Evolutionary conservation across 2,113 vertebrate species (phyloP), one percentile per base, ranked within the genome.

Genomic region (Thamnaconus septentrionalis): DNA sequence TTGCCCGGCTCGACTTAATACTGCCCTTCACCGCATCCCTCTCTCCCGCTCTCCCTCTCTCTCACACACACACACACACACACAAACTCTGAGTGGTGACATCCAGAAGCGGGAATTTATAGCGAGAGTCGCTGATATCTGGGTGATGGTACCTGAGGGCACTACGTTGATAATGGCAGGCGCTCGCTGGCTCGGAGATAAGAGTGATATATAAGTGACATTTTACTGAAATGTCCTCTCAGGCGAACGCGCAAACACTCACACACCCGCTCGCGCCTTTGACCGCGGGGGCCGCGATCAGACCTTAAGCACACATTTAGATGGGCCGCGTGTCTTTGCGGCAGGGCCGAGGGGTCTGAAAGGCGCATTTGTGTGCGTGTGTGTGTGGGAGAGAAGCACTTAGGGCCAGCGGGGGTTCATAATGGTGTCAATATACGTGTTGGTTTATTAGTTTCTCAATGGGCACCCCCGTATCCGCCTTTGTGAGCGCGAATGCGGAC

Each of bases 201-300:
- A 75, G 73, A 75, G 76, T 85, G 85, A 86, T 86, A 85, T 89
- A 87, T 72, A 82, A 80, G 60, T 90, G 85, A 84, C 85, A 87
- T 89, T 88, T 89, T 79, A 75, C 66, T 65, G 78, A 87, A 81
- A 87, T 84, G 79, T 87, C 78, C 69, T 75, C 67, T 76, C 57
- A 84, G 79, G 87, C 84, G 69, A 84, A 82, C 56, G 82, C 73
- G 72, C 67, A 64, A 62, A 55, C 50, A 51, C 42, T 57, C 53
- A 41, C 50, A 64, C 61, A 83, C 72, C 73, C 64, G 63, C 65
- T 59, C 48, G 45, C 44, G 60, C 50, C 12, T 45, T 59, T 41
- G 11, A 59, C 76, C 62, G 73, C 4, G 4, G 52, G 59, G 79
- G 80, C 75, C 71, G 49, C 66, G 64, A 85, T 73, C 71, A 72